These are phyloP conservation scores for Clamator glandarius DNA, from an alignment of 2,797 vertebrate species.

Conservation along the genomic window DNA sequence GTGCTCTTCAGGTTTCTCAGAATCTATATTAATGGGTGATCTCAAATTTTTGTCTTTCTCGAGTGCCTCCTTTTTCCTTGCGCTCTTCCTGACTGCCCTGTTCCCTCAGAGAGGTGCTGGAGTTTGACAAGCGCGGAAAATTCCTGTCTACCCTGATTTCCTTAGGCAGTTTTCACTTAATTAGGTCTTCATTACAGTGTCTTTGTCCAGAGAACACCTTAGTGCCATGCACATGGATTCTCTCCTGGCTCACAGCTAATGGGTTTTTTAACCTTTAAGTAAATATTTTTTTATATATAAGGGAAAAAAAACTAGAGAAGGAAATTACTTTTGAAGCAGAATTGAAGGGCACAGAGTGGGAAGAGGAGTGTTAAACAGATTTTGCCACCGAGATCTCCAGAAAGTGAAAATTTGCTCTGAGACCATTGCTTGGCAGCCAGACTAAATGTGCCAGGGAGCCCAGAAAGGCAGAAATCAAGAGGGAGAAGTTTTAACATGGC, in stretches of 20 bases:
- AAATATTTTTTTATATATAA: background rate
- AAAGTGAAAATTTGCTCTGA: background rate
- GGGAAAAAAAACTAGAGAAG: background rate
- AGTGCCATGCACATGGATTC: background rate
- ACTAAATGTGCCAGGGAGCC: background rate
- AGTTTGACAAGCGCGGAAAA: background rate
- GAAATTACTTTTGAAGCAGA: background rate
- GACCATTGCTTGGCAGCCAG: background rate
- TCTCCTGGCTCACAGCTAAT: background rate
- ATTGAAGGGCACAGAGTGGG: background rate
- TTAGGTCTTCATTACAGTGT: background rate
- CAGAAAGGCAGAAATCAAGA: background rate
- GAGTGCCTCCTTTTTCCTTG: background rate
- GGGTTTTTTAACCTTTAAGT: background rate
- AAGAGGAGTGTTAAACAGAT: background rate
- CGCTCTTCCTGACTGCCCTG: background rate
- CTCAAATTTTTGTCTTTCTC: background rate
- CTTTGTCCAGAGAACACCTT: background rate
- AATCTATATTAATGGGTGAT: background rate
- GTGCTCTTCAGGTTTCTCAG: background rate
- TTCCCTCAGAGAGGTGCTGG: background rate
- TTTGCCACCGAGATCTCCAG: background rate
- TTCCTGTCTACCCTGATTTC: background rate
- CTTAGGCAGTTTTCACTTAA: slow-evolving; percentile 6
- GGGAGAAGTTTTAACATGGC: background rate